A percentile compares a stretch with the other conserved stretches of the same genome.
phyloP scores from a whole-genome alignment of 2,888 invertebrate genomes.

The Agonopterix alstromeriana region DNA sequence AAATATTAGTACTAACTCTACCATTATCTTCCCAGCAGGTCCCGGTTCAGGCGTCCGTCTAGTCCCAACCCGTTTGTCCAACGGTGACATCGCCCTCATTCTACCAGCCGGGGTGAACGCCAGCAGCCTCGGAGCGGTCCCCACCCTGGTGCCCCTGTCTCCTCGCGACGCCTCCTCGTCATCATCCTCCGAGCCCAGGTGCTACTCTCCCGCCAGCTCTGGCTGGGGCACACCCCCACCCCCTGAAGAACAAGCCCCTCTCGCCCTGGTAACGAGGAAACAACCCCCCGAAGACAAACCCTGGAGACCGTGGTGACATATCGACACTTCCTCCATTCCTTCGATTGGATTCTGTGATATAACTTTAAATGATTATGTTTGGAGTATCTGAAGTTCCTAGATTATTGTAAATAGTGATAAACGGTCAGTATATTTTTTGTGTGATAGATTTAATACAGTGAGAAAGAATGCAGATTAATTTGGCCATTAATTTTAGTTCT shows the following conservation, averaged over 20 bases:
- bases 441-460: constrained; percentile 9
- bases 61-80: constrained; percentile 87
- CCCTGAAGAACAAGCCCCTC: constrained; percentile 70
- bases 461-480: not conserved
- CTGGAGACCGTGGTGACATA: constrained; percentile 87
- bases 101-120: constrained; percentile 80
- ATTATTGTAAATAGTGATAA: constrained; percentile 6
- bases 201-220: constrained; percentile 78
- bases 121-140: constrained; percentile 73
- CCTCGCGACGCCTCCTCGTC: constrained; percentile 84
- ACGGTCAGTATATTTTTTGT: constrained; percentile 12
- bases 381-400: constrained; percentile 47
- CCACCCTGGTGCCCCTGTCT: constrained; percentile 84
- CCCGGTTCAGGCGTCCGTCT: constrained; percentile 84
- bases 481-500: constrained; percentile 1
- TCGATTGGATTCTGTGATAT: constrained; percentile 33
- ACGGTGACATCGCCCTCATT: constrained; percentile 89
- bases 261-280: constrained; percentile 85
- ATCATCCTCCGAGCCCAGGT: constrained; percentile 78
- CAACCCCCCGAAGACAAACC: constrained; percentile 82
- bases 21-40: constrained; percentile 73
- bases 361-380: constrained; percentile 15
- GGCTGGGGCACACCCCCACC: constrained; percentile 63
- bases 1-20: not conserved
- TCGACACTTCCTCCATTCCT: constrained; percentile 24